Percentiles rank a stretch among this genome's conserved stretches.
Conservation (phyloP, 2,113 vertebrate genomes). For the Hemichromis elongatus region DNA sequence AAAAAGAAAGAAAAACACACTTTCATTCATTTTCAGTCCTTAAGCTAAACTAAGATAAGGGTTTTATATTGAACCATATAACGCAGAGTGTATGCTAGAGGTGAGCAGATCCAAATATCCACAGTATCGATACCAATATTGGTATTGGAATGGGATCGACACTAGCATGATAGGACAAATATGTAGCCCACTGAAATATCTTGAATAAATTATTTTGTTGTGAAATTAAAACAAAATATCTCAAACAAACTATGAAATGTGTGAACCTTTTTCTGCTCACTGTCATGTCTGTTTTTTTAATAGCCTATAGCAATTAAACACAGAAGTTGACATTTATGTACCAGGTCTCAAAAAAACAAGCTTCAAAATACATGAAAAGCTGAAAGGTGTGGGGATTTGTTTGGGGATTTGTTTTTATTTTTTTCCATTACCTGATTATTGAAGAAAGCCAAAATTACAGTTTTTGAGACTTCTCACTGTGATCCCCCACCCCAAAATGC, state of each 20-base stretch:
- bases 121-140: neutral
- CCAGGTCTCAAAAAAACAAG: neutral
- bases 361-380: neutral
- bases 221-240: neutral
- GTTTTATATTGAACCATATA: neutral
- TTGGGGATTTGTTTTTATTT: neutral
- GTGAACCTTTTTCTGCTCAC: too few species aligned
- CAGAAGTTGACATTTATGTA: neutral
- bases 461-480: neutral
- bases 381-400: neutral
- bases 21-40: neutral
- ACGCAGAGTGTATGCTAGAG: neutral
- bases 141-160: neutral
- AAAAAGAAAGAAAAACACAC: neutral
- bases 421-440: neutral
- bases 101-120: neutral
- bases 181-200: neutral
- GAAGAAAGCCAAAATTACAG: neutral
- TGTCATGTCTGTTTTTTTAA: neutral
- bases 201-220: neutral
- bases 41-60: neutral
- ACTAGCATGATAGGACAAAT: neutral
- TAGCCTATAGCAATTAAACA: neutral
- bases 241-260: neutral
- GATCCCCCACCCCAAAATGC: neutral